Evolutionary conservation across 2,797 vertebrate genomes (phyloP), one percentile per base, ranked within the genome.

Genomic region (Esox masquinongy): DNA sequence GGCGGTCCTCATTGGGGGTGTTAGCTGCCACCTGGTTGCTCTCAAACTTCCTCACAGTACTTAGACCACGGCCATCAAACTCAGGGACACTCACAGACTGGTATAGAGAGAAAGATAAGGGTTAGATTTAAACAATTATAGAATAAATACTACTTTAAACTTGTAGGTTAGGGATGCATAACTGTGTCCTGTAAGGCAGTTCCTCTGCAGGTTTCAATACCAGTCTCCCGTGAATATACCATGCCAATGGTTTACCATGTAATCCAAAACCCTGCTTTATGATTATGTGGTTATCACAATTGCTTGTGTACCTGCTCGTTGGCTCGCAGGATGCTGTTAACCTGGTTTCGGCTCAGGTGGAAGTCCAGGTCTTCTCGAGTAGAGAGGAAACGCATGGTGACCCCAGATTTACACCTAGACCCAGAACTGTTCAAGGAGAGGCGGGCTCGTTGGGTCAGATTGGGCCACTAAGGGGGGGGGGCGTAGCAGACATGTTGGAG

Each of bases 311-410:
- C 92, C 90, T 96, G 94, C 72, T 99, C 97, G 0, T 95, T 93
- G 0, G 94, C 92, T 59, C 94, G 86, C 69, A 99, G 92, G 3
- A 97, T 85, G 68, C 91, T 90, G 34, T 95, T 95, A 69, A 98
- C 93, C 82, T 99, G 96, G 1, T 95, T 88, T 0, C 88, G 92
- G 76, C 88, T 94, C 24, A 96, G 80, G 76, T 95, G 95, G 79
- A 96, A 95, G 71, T 95, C 92, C 29, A 96, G 86, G 63, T 96
- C 93, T 83, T 96, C 93, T 50, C 88, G 92, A 0, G 95, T 95
- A 3, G 94, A 95, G 15, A 92, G 92, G 75, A 88, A 89, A 26
- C 92, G 87, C 70, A 86, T 88, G 39, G 85, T 88, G 43, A 85
- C 80, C 79, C 72, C 91, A 51, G 56, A 82, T 63, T 61, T 43